Evolutionary conservation across 53 echinoderm and acorn worm species (phyloP).

Genomic region (Mesocentrotus franciscanus): DNA sequence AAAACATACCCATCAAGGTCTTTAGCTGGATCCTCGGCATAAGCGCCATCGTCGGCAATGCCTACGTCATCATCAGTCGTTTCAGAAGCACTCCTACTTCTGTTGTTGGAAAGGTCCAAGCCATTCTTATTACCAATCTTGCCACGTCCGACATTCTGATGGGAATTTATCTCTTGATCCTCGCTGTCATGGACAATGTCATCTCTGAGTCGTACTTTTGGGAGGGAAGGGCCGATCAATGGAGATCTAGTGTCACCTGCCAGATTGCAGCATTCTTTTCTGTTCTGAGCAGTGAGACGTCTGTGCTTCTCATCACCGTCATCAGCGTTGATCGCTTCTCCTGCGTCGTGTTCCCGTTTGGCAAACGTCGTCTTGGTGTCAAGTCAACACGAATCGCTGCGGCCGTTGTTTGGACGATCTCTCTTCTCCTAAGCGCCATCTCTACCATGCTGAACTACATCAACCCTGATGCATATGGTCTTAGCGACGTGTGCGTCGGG

Average conservation of each 20-base stretch:
- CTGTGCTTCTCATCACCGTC: slow-evolving; percentile 59
- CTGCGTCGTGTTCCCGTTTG: slow-evolving; percentile 58
- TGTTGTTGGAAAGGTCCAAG: slow-evolving; percentile 23
- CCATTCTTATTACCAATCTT: slow-evolving; percentile 63
- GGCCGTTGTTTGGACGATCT: background rate
- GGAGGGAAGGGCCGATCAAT: slow-evolving; percentile 45
- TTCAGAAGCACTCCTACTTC: background rate
- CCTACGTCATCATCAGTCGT: slow-evolving; percentile 50
- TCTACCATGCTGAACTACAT: background rate
- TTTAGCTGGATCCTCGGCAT: slow-evolving; percentile 66
- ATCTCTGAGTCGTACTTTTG: slow-evolving; percentile 51
- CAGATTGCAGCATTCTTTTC: slow-evolving; percentile 57
- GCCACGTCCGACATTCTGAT: slow-evolving; percentile 67
- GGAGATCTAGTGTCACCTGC: slow-evolving; percentile 55
- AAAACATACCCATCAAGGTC: slow-evolving; percentile 33
- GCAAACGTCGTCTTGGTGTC: slow-evolving; percentile 18
- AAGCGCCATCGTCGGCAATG: slow-evolving; percentile 64
- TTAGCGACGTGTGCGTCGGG: slow-evolving; percentile 74
- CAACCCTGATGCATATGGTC: slow-evolving; percentile 64
- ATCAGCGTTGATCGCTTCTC: slow-evolving; percentile 62
- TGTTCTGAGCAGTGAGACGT: slow-evolving; percentile 65
- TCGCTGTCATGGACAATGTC: slow-evolving; percentile 56
- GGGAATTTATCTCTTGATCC: slow-evolving; percentile 64
- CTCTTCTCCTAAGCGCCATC: background rate
- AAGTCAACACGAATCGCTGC: background rate